Base-by-base conservation (phyloP, 1,140 invertebrate species). In the Luehdorfia chinensis region DNA sequence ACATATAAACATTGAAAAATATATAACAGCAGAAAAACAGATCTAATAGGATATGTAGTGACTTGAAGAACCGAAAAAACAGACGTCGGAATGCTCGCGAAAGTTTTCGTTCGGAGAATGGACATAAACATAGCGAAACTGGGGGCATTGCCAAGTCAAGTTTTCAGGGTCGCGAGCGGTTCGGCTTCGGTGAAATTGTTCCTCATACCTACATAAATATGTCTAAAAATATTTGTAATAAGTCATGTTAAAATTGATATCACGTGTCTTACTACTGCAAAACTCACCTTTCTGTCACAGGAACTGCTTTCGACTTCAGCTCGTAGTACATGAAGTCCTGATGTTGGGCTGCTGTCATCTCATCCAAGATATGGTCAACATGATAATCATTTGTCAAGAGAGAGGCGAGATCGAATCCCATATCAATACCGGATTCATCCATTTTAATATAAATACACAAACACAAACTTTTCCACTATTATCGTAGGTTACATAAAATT, bases 261-360 rank as follows among this genome's bases (percentile, higher is more conserved):
- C 34, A 47, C 44, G 33, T 55, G 47, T 55, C 41, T n/a, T 47
- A 52, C 18, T 16, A 32, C 39, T 53, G 34, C 28, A 12, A 4
- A 8, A 31, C 28, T 28, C 28, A 92, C 91, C 91, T 92, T 87
- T 90, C 89, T 41, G 89, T 90, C 57, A 90, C 87, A 11, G 91
- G 90, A 37, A 91, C 90, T 9, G 89, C 89, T 76, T 89, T 90
- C 4, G 90, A 90, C 60, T 91, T 92, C 16, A 92, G 77, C 70
- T 92, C 90, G 75, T 92, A 92, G 71, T 90, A 92, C 89, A 91
- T 91, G 72, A 90, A 90, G 68, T 92, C 91, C 87, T 89, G 89
- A 37, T 76, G 67, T 77, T 87, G 72, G 63, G 71, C 58, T 56
- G 77, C 64, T 25, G 78, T 88, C 88, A 80, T 89, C 76, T 77